Evolutionary conservation across 2,797 vertebrate genomes (phyloP).

Genomic region (Chlorospingus flavigularis): DNA sequence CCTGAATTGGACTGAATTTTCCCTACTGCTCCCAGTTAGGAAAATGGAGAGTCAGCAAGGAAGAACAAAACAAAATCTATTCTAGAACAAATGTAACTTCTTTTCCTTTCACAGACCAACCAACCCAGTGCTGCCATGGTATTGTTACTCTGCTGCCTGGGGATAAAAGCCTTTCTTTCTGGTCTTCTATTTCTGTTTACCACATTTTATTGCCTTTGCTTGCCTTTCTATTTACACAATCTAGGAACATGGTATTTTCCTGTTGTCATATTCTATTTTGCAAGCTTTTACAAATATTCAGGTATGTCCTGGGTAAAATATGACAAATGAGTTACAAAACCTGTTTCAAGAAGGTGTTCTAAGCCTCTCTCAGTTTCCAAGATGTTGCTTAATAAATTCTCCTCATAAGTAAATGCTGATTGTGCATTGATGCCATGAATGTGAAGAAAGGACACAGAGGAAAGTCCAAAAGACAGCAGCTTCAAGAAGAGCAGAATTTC

Average conservation of each 20-base stretch:
- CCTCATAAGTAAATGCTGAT: neutral
- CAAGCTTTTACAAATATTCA: neutral
- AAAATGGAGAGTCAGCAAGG: constrained; percentile 3
- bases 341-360: neutral
- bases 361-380: neutral
- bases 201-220: neutral
- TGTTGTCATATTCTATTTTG: neutral
- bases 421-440: neutral
- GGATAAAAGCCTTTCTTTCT: constrained; percentile 24
- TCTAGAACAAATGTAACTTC: neutral
- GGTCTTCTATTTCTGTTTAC: neutral
- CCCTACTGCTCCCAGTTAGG: neutral
- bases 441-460: neutral
- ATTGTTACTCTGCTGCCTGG: neutral
- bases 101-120: constrained; percentile 3
- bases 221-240: neutral
- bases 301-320: neutral
- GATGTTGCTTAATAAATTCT: neutral
- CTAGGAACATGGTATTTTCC: neutral
- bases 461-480: neutral
- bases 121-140: neutral
- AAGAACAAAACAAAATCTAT: neutral
- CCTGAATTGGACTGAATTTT: neutral
- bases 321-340: neutral
- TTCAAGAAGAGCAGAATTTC: neutral